A percentile compares a stretch with the other conserved stretches of the same genome.
Evolutionary conservation across 2,113 vertebrate species (phyloP).

Genomic region (Melanotaenia duboulayi): DNA sequence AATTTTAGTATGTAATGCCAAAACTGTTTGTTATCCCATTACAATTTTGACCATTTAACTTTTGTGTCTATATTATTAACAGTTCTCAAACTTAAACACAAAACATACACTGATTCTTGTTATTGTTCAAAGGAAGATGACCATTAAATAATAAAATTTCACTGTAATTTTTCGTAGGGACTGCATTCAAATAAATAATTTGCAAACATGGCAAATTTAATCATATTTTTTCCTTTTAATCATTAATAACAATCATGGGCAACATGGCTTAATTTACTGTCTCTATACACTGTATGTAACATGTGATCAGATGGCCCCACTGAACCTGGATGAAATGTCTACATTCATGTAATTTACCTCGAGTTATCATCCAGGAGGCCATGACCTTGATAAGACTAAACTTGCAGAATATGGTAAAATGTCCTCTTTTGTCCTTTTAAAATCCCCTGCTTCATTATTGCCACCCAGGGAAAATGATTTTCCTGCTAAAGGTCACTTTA

Average conservation of each 20-base stretch:
- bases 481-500: slow-evolving; percentile 42
- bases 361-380: slow-evolving; percentile 37
- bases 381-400: slow-evolving; percentile 47
- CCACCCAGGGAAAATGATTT: slow-evolving; percentile 23
- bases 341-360: slow-evolving; percentile 49
- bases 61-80: too few species aligned
- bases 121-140: too few species aligned
- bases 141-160: too few species aligned
- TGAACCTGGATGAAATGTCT: slow-evolving; percentile 45
- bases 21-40: too few species aligned
- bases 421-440: slow-evolving; percentile 39
- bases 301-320: slow-evolving; percentile 21
- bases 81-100: too few species aligned
- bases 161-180: too few species aligned
- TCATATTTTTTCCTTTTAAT: slow-evolving; percentile 17
- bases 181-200: background rate
- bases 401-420: slow-evolving; percentile 35
- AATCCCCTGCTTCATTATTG: slow-evolving; percentile 43
- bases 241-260: slow-evolving; percentile 14
- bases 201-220: background rate
- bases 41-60: too few species aligned
- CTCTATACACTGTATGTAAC: slow-evolving; percentile 19
- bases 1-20: too few species aligned
- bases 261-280: slow-evolving; percentile 8
- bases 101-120: too few species aligned